These are phyloP conservation scores for Dryobates pubescens DNA, from an alignment of 2,797 vertebrate species.

Conservation along the genomic window DNA sequence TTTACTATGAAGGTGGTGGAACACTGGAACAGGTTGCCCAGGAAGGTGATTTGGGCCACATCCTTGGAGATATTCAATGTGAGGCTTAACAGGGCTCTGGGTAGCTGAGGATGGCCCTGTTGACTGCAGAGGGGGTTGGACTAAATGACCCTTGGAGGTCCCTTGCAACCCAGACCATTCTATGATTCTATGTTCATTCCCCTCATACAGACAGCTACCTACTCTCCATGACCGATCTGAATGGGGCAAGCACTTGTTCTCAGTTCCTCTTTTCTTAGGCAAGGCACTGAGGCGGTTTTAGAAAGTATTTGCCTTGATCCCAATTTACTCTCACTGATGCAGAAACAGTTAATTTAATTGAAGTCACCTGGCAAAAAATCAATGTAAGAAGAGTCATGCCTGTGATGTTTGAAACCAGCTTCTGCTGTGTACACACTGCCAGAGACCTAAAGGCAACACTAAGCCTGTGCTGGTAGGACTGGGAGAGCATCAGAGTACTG, in stretches of 20 bases:
- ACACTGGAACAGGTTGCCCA: no score
- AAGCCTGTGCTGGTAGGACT: background rate
- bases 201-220: background rate
- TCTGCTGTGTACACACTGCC: background rate
- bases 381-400: background rate
- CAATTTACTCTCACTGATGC: background rate
- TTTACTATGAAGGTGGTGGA: no score
- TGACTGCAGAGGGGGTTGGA: no score
- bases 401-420: background rate
- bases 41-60: no score
- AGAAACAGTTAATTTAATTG: background rate
- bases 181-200: background rate
- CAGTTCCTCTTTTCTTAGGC: background rate
- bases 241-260: background rate
- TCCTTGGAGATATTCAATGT: no score
- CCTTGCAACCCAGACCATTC: no score
- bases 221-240: background rate
- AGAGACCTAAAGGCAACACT: background rate
- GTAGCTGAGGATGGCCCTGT: no score
- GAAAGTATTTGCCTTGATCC: background rate
- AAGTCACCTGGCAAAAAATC: background rate
- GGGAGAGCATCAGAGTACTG: background rate
- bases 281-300: background rate
- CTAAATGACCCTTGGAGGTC: no score
- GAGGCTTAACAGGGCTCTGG: no score